Evolutionary conservation across 1,140 invertebrate genomes (phyloP).

Genomic region (Hylyphantes graminicola): DNA sequence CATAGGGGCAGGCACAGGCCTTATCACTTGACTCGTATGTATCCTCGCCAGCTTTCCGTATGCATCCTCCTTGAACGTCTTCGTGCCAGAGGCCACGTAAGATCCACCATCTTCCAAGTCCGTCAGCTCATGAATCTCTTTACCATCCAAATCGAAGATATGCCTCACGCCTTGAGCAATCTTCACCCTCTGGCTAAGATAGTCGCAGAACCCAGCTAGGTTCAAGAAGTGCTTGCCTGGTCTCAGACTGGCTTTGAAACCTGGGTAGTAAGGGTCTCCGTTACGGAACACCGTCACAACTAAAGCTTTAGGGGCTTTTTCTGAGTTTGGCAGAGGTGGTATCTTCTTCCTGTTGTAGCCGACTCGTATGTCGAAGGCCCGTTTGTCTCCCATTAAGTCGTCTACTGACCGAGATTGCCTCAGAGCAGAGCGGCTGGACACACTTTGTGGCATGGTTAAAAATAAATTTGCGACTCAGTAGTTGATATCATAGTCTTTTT

Average conservation of each 20-base stretch:
- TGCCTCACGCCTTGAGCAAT: conserved; percentile 71
- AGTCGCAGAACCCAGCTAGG: conserved; percentile 85
- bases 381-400: conserved; percentile 22
- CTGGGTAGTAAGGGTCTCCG: conserved; percentile 90
- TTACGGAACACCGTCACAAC: conserved; percentile 92
- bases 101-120: conserved; percentile 89
- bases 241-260: conserved; percentile 87
- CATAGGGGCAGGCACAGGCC: conserved; percentile 37
- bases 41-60: conserved; percentile 25
- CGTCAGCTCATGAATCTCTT: conserved; percentile 82
- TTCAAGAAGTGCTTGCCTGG: conserved; percentile 86
- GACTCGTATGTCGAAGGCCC: conserved; percentile 41
- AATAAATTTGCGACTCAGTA: neutral
- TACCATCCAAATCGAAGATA: conserved; percentile 90
- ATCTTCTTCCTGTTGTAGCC: conserved; percentile 34
- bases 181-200: conserved; percentile 64
- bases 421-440: conserved; percentile 13
- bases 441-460: neutral
- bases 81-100: conserved; percentile 91
- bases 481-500: neutral
- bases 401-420: conserved; percentile 4
- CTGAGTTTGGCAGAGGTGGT: conserved; percentile 13
- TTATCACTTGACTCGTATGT: neutral
- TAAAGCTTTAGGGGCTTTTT: conserved; percentile 71
- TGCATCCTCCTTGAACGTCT: conserved; percentile 77